Percentiles rank a stretch among this genome's conserved stretches.
Evolutionary conservation across 2,888 invertebrate genomes (phyloP).

Genomic region (Timandra comae): DNA sequence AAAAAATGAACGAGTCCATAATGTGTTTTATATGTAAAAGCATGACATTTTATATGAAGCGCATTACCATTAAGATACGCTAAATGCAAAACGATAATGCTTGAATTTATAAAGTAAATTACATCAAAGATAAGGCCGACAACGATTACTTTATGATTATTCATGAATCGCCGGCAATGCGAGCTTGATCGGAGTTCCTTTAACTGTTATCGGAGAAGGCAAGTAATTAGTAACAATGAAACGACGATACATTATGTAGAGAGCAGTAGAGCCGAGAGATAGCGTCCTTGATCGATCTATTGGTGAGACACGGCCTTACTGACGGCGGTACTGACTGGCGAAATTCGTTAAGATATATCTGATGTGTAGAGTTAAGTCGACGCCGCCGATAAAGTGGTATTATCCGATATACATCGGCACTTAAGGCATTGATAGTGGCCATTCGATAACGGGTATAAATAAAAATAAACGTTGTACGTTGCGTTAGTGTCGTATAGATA

Average conservation of each 20-base stretch:
- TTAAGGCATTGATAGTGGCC: slow-evolving; percentile 51
- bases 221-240: slow-evolving; percentile 16
- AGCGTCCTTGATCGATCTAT: too few species aligned
- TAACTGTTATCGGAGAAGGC: slow-evolving; percentile 6
- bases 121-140: slow-evolving; percentile 15
- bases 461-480: slow-evolving; percentile 61
- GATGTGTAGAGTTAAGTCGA: slow-evolving; percentile 46
- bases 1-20: slow-evolving; percentile 2
- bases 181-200: slow-evolving; percentile 5
- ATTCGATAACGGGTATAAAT: slow-evolving; percentile 61
- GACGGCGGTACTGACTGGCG: too few species aligned
- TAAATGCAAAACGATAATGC: slow-evolving; percentile 16
- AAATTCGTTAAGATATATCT: slow-evolving; percentile 45
- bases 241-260: too few species aligned
- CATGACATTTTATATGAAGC: slow-evolving; percentile 6
- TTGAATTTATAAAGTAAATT: slow-evolving; percentile 16
- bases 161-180: slow-evolving; percentile 9
- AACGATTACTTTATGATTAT: slow-evolving; percentile 18
- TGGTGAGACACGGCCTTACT: too few species aligned
- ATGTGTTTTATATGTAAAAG: slow-evolving; percentile 1
- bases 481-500: slow-evolving; percentile 60
- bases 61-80: slow-evolving; percentile 20
- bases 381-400: slow-evolving; percentile 56
- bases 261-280: too few species aligned
- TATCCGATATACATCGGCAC: slow-evolving; percentile 66